Percentiles rank a stretch among this genome's conserved stretches.
Conservation (phyloP, 1,140 invertebrate species). For the Drosophila lowei region DNA sequence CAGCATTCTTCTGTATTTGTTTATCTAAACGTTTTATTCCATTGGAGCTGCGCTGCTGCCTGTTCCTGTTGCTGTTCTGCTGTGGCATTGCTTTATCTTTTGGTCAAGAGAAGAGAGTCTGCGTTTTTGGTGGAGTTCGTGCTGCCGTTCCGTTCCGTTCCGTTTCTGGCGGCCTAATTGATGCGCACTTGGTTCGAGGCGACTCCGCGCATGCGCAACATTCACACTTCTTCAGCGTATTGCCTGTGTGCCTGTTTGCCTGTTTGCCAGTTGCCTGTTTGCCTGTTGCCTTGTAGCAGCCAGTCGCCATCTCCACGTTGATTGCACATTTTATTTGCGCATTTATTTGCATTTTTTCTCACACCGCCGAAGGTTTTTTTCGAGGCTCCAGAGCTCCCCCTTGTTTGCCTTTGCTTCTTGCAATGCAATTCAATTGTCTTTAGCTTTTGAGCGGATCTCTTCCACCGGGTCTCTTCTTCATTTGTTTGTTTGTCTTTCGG, state of each 20-base stretch:
- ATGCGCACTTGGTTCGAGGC: constrained; percentile 61
- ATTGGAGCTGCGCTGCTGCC: constrained; percentile 57
- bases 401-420: constrained; percentile 50
- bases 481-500: constrained; percentile 60
- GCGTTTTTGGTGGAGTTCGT: constrained; percentile 53
- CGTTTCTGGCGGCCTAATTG: constrained; percentile 70
- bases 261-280: constrained; percentile 22
- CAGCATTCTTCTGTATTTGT: constrained; percentile 79
- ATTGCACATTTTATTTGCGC: constrained; percentile 82
- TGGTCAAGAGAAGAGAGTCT: constrained; percentile 25
- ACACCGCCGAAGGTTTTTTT: constrained; percentile 53
- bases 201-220: constrained; percentile 74
- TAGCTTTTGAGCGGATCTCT: constrained; percentile 48
- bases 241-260: constrained; percentile 7
- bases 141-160: constrained; percentile 51
- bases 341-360: constrained; percentile 82
- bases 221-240: constrained; percentile 62
- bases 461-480: constrained; percentile 23
- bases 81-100: constrained; percentile 59
- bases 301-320: constrained; percentile 59
- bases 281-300: constrained; percentile 25
- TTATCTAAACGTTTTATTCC: constrained; percentile 79
- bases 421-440: constrained; percentile 78
- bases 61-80: constrained; percentile 12
- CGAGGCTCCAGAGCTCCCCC: constrained; percentile 8